Conservation (phyloP, 1,140 invertebrate species). For the Manduca sexta region DNA sequence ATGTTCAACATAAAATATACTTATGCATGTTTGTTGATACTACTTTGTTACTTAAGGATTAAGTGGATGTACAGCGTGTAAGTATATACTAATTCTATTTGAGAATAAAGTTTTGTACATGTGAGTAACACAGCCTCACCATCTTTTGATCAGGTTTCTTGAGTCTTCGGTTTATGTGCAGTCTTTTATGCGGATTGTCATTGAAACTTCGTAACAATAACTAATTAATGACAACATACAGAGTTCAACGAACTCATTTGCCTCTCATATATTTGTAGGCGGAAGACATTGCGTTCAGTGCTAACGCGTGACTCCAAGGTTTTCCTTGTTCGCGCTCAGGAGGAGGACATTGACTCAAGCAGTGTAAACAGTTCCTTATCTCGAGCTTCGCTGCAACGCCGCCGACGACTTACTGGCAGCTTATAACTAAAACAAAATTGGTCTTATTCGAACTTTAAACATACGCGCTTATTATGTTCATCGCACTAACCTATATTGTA, state of each 20-base stretch:
- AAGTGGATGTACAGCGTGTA: no score
- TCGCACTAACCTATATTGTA: no score
- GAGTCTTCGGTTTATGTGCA: neutral
- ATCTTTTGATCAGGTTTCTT: no score
- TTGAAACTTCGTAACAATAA: slow-evolving; percentile 5
- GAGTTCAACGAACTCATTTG: slow-evolving; percentile 22
- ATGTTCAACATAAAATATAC: no score
- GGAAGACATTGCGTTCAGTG: slow-evolving; percentile 29
- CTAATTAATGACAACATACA: slow-evolving; percentile 13
- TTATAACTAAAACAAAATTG: slow-evolving; percentile 64
- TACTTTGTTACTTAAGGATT: no score
- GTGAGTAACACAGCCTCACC: no score
- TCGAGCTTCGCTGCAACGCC: slow-evolving; percentile 46
- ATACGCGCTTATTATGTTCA: neutral
- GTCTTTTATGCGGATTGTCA: slow-evolving; percentile 4
- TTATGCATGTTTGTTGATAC: no score
- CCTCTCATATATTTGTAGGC: slow-evolving; percentile 17
- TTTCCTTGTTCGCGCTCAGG: slow-evolving; percentile 57
- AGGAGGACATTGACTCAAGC: slow-evolving; percentile 69
- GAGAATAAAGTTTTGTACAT: no score
- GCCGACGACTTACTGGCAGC: slow-evolving; percentile 54
- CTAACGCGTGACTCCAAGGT: slow-evolving; percentile 50
- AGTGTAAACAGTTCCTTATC: slow-evolving; percentile 73
- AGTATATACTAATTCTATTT: no score
- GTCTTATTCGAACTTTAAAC: slow-evolving; percentile 27